These are phyloP conservation scores for Premnoplex brunnescens DNA, from an alignment of 2,797 vertebrate species.

Conservation along the genomic window DNA sequence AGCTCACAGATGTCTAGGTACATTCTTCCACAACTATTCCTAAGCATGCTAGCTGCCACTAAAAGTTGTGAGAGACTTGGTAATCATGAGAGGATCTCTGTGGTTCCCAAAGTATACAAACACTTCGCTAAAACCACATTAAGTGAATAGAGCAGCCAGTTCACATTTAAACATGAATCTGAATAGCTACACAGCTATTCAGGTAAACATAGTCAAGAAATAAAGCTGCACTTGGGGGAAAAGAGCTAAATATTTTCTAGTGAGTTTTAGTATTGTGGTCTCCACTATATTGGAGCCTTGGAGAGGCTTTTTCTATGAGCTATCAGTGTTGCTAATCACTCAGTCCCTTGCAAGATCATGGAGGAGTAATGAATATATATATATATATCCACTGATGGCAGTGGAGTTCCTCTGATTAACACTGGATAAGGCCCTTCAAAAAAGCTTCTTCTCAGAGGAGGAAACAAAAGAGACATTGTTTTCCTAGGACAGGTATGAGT, in stretches of 20 bases:
- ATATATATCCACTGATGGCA: neutral
- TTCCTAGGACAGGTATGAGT: neutral
- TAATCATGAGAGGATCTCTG: neutral
- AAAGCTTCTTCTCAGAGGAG: neutral
- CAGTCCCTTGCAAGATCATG: neutral
- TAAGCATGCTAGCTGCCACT: neutral
- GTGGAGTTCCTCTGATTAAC: neutral
- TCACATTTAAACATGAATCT: neutral
- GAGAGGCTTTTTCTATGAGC: neutral
- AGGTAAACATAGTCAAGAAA: neutral
- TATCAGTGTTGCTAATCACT: neutral
- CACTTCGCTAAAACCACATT: neutral
- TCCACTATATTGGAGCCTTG: neutral
- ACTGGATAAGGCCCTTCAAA: neutral
- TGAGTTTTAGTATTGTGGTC: neutral
- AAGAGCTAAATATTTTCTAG: neutral
- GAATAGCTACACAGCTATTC: neutral
- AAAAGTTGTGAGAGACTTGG: neutral
- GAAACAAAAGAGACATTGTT: accelerated
- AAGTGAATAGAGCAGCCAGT: neutral
- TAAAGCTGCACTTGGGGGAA: neutral
- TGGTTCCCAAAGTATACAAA: neutral
- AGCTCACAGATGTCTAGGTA: neutral
- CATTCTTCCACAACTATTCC: neutral
- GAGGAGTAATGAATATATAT: neutral